These are phyloP conservation scores for Camponotus floridanus DNA, from an alignment of 1,140 invertebrate species.

Conservation along the genomic window DNA sequence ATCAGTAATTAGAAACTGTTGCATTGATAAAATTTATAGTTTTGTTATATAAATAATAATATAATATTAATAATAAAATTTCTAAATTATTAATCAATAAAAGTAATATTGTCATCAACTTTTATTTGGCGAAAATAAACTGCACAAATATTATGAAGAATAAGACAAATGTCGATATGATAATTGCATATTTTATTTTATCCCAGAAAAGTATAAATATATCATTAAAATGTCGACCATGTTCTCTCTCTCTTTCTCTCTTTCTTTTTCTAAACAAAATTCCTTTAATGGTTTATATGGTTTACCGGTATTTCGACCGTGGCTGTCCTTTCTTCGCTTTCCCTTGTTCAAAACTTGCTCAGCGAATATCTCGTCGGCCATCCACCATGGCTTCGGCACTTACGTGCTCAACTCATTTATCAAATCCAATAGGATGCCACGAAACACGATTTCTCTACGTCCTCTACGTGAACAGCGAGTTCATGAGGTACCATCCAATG, in stretches of 20 bases:
- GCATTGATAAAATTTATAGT: neutral
- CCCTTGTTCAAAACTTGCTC: neutral
- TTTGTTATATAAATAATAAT: neutral
- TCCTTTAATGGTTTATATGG: slow-evolving; percentile 12
- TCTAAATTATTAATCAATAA: neutral
- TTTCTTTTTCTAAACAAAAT: neutral
- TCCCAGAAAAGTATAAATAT: neutral
- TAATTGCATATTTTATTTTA: slow-evolving; percentile 13
- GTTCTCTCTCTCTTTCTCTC: no score
- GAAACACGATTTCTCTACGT: slow-evolving; percentile 70
- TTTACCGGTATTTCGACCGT: slow-evolving; percentile 11
- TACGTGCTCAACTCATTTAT: slow-evolving; percentile 66
- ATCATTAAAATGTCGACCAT: neutral
- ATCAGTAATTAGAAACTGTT: neutral
- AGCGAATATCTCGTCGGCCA: slow-evolving; percentile 45
- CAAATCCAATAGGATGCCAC: slow-evolving; percentile 63
- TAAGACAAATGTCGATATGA: neutral
- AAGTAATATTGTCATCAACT: neutral
- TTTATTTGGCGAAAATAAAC: neutral
- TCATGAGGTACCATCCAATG: slow-evolving; percentile 53
- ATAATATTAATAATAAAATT: neutral
- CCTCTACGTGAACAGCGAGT: slow-evolving; percentile 39
- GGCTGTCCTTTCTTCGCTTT: slow-evolving; percentile 4
- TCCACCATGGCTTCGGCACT: slow-evolving; percentile 53
- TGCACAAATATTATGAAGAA: neutral